phyloP scores from a whole-genome alignment of 2,113 vertebrate genomes.

The Fregetta grallaria region DNA sequence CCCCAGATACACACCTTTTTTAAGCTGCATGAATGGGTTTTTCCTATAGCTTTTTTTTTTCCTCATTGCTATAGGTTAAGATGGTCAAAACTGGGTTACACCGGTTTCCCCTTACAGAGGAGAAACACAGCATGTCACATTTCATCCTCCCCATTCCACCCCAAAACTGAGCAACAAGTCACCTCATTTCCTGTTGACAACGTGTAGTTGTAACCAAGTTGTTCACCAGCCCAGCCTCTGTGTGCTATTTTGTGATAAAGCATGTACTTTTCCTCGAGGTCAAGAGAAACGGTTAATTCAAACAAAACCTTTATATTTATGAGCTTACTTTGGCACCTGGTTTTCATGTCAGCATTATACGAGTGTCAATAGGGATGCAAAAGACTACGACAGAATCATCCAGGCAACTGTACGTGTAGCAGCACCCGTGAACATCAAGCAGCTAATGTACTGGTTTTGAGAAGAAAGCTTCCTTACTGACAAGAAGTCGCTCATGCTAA shows the following conservation, averaged over 20 bases:
- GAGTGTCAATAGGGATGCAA: not conserved
- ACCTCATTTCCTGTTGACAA: not conserved
- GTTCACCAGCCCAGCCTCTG: not conserved
- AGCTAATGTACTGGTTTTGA: constrained; percentile 20
- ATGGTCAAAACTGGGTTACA: not conserved
- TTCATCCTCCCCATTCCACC: not conserved
- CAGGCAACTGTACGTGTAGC: constrained; percentile 7
- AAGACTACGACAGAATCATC: not conserved
- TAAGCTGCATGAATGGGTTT: not conserved
- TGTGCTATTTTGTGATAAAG: not conserved
- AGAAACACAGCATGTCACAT: not conserved
- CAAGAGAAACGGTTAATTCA: not conserved
- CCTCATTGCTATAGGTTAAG: not conserved
- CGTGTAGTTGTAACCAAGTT: not conserved
- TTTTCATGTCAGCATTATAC: not conserved
- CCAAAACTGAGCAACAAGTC: not conserved
- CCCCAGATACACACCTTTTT: not conserved
- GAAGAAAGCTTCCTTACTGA: constrained; percentile 56
- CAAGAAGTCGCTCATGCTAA: constrained; percentile 52
- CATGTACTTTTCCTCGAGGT: not conserved
- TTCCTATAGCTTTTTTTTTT: not conserved
- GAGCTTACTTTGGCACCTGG: not conserved
- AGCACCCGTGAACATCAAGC: constrained; percentile 16
- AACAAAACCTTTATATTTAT: not conserved
- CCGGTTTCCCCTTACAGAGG: not conserved